Evolutionary conservation across 2,113 vertebrate genomes (phyloP), one percentile per base, ranked within the genome.

Genomic region (Percopsis transmontana): DNA sequence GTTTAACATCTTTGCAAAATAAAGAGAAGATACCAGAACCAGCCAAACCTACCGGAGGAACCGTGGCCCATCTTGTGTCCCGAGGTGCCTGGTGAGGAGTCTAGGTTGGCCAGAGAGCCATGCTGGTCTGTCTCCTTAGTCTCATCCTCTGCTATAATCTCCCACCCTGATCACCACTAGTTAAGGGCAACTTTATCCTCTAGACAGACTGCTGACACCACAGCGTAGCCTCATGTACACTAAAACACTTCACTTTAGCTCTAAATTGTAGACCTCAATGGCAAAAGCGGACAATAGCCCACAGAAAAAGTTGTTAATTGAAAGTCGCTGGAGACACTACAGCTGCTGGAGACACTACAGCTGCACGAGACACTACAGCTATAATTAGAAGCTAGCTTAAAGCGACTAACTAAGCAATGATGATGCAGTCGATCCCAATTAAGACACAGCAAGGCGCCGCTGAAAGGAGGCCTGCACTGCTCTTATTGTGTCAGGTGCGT

Each of bases 81-180:
- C 0, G 93, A 93, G 52, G 92, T 93, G 64, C 91, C 94, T 1
- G 94, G 92, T 12, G 92, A 93, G 42, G 94, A 95, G 75, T 95
- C 91, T 86, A 93, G 84, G 81, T 93, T 90, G 48, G 89, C 90
- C 65, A 96, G 83, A 0, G 88, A 92, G 47, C 93, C 89, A 2
- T 96, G 93, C 78, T 94, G 94, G 66, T 99, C 94, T 4, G 83
- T 87, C 85, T 97, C 94, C 79, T 96, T 96, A 3, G 92, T 90
- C 82, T 96, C 95, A 74, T 94, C 97, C 84, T 98, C 97, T 51
- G 87, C 90, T 66, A 96, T 94, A 13, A 99, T 87, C 80, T 98
- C 96, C 94, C 95, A 99, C 58, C 95, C 97, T 99, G 76, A 79
- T 19, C 27, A 21, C 50, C 65, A 15, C 27, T 58, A 19, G 91